Evolutionary conservation across 2,797 vertebrate genomes (phyloP), one percentile per base, ranked within the genome.

Genomic region (Hoplostethus atlanticus): DNA sequence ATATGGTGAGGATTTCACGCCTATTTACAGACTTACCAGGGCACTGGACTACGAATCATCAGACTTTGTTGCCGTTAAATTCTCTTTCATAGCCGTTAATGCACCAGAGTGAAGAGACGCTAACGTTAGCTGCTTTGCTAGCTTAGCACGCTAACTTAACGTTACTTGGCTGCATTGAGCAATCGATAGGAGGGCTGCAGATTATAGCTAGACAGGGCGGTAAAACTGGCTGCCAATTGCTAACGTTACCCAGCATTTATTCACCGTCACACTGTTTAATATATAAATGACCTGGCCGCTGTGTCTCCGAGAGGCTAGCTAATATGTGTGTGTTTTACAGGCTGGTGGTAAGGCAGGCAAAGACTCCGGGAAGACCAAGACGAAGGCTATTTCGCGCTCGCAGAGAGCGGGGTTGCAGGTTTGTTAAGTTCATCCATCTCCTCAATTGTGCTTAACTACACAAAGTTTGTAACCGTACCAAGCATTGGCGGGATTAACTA

Each of bases 401-500:
- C 97, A 98, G 92, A 94, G 97, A 92, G 97, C 97, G 25, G 97
- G 97, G 21, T 91, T 98, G 80, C 97, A 98, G 97, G 97, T 98
- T 86, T 38, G 94, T 82, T 25, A 15, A 3, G 6, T 25, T 42
- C 71, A 86, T 88, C 87, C 83, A 80, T 77, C 77, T 13, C 13
- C 48, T 61, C 16, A 4, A 51, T 11, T 21, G 6, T 46, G 64
- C 65, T 81, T 42, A 42, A 42, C 10, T 42, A 42, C 10, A 11
- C 40, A 3, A 10, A 11, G 40, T 1, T 42, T 10, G 11, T 42
- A 42, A 10, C 2, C 3, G 3, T 10, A 10, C 34, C 6, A 10
- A 42, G 10, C 10, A 11, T 10, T 10, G 40, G 9, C 11, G 40
- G 10, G 40, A 10, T 42, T 42, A 10, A 42, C 40, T 42, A 10